Base-by-base conservation (phyloP, 2,113 vertebrate genomes). In the Cromileptes altivelis region DNA sequence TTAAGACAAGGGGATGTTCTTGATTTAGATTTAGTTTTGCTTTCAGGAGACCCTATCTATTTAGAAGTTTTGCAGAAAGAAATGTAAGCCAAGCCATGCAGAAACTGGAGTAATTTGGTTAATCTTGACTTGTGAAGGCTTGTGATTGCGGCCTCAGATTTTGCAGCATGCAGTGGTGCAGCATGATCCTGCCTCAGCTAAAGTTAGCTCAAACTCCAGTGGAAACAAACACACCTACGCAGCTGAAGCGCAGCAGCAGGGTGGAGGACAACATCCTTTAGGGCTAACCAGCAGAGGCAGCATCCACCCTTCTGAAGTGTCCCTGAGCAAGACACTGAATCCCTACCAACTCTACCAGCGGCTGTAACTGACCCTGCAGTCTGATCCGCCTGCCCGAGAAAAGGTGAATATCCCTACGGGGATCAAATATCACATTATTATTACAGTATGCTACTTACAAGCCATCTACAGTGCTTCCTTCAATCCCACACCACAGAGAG, bases 161-260 rank as follows among this genome's bases (percentile, higher is more conserved):
- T 45, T 86, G 81, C 55, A 70, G 83, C 30, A 30, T 30, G 30
- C 87, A 74, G 58, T 27, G 8, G 21, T 60, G 87, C 82, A 50
- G 82, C 70, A 14, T 7, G 6, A 65, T 47, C 63, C 63, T 15
- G 42, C 63, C 80, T 80, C 79, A 70, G 84, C 84, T 91, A 78
- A 90, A 90, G 84, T 92, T 92, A 89, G 88, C 75, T 87, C 63
- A 14, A 61, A 88, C 81, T 78, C 77, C 76, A 68, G 80, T 80
- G 88, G 86, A 91, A 93, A 92, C 75, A 91, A 91, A 89, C 82
- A 90, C 92, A 89, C 91, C 91, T 89, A 92, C 89, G 61, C 91
- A 68, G 84, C 81, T 74, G 42, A 69, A 70, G 80, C 23, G 3
- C 45, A 88, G 86, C 80, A 74, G 79, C 76, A 45, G 72, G 67